Base-by-base conservation (phyloP, 92 coral and sea anemone species). In the Porites cylindrica region DNA sequence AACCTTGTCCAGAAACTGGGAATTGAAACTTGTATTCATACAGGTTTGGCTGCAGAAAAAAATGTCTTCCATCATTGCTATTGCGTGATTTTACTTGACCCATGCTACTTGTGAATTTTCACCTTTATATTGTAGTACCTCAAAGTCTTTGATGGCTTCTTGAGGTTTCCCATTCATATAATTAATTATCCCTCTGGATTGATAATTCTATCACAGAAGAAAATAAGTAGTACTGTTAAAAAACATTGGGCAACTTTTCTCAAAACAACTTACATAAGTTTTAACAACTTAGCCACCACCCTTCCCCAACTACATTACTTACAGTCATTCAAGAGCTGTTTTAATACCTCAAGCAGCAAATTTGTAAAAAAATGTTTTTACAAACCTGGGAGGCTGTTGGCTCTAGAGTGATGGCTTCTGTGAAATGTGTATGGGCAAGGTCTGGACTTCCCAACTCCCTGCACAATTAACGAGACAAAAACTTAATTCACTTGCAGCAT, bases 121-220 rank as follows among this genome's bases (percentile, higher is more conserved):
- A 38, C 5, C 47, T 4, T 38, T 38, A 38, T 19, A 1, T 0
- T 2, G 24, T 14, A 17, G 8, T 53, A 93, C 98, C 98, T 93
- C 89, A 72, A 95, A 95, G 85, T 95, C 92, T 64, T 86, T 68
- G 24, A 91, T 70, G 6, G 98, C 98, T 38, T 90, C 78, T 5
- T 77, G 83, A 14, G 96, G 93, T 61, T 75, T 80, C 16, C 98
- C 98, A 64, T 82, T 90, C 98, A 93, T 93, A 66, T 91, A 95
- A 74, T 85, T 88, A 20, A 95, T 82, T 6, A 93, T 86, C 67
- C 98, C 98, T 72, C 96, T 85, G n/a, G 92, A 76, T 73, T 91
- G 96, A 24, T 85, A 76, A 20, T 92, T 95, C 98, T 95, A 86
- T 24, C 24, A 38, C 23, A 32, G n/a, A 80, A 21, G 66, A 26